phyloP scores from a whole-genome alignment of 2,113 vertebrate genomes.

The Engystomops pustulosus region DNA sequence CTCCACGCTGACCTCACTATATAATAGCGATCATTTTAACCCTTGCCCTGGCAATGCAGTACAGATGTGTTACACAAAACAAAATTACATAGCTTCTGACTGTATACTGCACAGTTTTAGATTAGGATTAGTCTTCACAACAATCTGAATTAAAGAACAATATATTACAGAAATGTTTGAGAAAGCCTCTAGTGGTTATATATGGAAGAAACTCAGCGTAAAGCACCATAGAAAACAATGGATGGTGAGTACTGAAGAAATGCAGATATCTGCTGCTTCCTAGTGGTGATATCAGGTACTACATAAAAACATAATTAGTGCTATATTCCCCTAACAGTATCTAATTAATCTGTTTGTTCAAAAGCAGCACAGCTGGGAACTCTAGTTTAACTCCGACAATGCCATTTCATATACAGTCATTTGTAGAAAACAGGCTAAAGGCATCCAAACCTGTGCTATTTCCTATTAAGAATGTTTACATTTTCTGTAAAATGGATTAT shows the following conservation, averaged over 20 bases:
- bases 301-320: not conserved
- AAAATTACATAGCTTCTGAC: not conserved
- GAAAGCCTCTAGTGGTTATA: not conserved
- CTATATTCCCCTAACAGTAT: not conserved
- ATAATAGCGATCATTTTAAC: not conserved
- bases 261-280: not conserved
- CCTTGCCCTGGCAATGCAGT: not conserved
- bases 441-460: no score
- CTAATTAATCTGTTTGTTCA: slow-evolving; percentile 44
- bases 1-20: not conserved
- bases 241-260: not conserved
- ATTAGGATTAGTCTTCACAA: not conserved
- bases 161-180: not conserved
- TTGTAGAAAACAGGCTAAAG: not conserved
- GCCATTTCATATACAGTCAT: not conserved
- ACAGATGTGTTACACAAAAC: not conserved
- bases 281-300: slow-evolving; percentile 4
- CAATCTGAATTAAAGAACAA: not conserved
- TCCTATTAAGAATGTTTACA: no score
- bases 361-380: slow-evolving; percentile 17
- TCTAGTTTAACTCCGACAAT: not conserved
- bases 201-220: not conserved
- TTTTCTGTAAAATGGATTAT: no score
- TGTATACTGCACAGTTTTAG: no score
- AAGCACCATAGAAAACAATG: not conserved